Base-by-base conservation (phyloP, 2,113 vertebrate species). In the Corapipo altera region DNA sequence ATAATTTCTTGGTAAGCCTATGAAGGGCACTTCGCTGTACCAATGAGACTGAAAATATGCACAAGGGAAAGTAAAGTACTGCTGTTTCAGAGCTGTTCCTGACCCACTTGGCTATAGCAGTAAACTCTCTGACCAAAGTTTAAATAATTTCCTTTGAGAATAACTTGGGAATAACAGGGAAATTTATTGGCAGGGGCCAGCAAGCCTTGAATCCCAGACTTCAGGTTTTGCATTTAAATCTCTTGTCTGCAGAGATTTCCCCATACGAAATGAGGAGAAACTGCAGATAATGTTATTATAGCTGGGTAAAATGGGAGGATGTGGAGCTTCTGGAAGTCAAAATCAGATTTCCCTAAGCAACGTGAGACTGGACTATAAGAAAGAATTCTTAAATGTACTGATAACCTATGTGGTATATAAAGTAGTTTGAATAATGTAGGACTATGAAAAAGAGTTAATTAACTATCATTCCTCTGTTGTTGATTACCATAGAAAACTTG, bases 31-130 rank as follows among this genome's bases (percentile, higher is more conserved):
- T 33, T 39, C 27, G 43, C 37, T 46, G 44, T 35, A 33, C 12
- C 4, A 2, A 3, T 0, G 0, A 72, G 33, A 26, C n/a, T 62
- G 28, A 82, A 82, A 39, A 21, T 26, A 13, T 51, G n/a, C 22
- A 26, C 16, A 14, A 46, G 12, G 24, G 41, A 93, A 81, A 71
- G 6, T 5, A 55, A 74, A 11, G 4, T 58, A 20, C 17, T 64
- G 13, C 52, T 75, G 20, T 20, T 59, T 75, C 82, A 37, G 43
- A 87, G 41, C 22, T 62, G 15, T 52, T 87, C 41, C 41, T 52
- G 18, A 70, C 16, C 27, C 21, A 27, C 41, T 44, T 2, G 3
- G n/a, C 41, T 20, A 28, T 9, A 71, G 27, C 23, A 52, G 11
- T 41, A 71, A 81, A 66, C 22, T 39, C 33, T 16, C 22, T 5